Base-by-base conservation (phyloP, 2,888 invertebrate genomes). In the Pyrocoelia pectoralis region DNA sequence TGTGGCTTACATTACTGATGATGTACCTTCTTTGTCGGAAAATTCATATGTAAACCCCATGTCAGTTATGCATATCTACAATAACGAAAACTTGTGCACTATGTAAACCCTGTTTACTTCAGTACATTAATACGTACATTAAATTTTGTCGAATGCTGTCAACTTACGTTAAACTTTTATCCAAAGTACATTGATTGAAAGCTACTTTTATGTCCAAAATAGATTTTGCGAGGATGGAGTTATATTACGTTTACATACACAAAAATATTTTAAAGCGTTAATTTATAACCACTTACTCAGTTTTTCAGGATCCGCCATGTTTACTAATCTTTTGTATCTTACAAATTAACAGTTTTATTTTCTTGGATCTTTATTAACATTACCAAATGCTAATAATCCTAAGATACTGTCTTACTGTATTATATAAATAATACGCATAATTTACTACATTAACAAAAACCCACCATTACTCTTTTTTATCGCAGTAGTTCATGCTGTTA, bases 1-100 rank as follows among this genome's bases (percentile, higher is more conserved):
- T 66, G 68, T 61, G 70, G 64, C 67, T 67, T 66, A 68, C 68
- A 70, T 70, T 66, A 62, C 57, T 54, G 61, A 61, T 58, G 60
- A 61, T 58, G 60, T 54, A 50, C 38, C 56, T 60, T 43, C 51
- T 52, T 56, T 49, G 28, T 53, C 40, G 38, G 5, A 19, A 61
- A 65, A 57, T 65, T 61, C 61, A 58, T 51, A 61, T 57, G 65
- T 65, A 61, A 65, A 56, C 57, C 49, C 52, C 14, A 40, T 53
- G 33, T 33, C 18, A 49, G 58, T 63, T 63, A 63, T 63, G 54
- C 49, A 63, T 58, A 65, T 65, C 56, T 57, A 57, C 57, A 57
- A 56, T 46, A 49, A 50, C 17, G 9, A 60, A 54, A 59, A 55
- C 55, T 56, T 8, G 10, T 33, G 12, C 24, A 14, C n/a, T 14